These are phyloP conservation scores for Orchestes rusci DNA, from an alignment of 2,888 invertebrate genomes.

Conservation along the genomic window DNA sequence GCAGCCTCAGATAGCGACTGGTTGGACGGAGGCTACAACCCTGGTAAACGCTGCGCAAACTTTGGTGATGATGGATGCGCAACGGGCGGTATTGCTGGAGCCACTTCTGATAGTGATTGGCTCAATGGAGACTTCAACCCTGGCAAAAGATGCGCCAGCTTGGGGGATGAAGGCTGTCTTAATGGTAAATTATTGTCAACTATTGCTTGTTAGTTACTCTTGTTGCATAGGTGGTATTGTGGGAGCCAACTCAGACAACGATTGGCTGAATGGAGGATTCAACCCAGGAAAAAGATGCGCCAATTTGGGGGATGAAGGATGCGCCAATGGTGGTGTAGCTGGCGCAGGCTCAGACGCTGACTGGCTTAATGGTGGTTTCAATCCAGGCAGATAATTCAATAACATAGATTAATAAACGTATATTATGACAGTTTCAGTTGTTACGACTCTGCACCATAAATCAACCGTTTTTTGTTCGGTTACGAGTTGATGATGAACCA, in stretches of 20 bases:
- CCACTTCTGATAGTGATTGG: conserved; percentile 38
- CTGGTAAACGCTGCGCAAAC: conserved; percentile 38
- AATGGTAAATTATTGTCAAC: conserved; percentile 25
- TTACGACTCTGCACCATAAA: conserved; percentile 15
- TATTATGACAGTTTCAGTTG: too few relatives aligned
- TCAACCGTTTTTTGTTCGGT: conserved; percentile 6
- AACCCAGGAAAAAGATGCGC: conserved; percentile 34
- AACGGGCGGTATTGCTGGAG: conserved; percentile 45
- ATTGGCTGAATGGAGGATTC: conserved; percentile 26
- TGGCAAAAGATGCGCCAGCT: conserved; percentile 36
- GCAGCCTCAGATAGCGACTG: conserved; percentile 29
- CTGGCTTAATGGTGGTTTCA: conserved; percentile 26
- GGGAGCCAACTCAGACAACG: conserved; percentile 41
- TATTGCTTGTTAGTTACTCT: too few relatives aligned
- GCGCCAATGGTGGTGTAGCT: conserved; percentile 45
- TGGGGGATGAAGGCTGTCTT: conserved; percentile 50
- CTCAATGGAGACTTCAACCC: conserved; percentile 26
- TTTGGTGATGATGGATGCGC: conserved; percentile 51
- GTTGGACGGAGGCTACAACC: conserved; percentile 25
- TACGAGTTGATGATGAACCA: conserved; percentile 19
- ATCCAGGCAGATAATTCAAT: conserved; percentile 32
- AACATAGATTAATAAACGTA: too few relatives aligned
- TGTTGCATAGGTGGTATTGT: conserved; percentile 37
- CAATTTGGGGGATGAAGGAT: conserved; percentile 51
- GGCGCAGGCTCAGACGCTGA: conserved; percentile 42